Conservation (phyloP, 2,113 vertebrate species). For the Progne subis region DNA sequence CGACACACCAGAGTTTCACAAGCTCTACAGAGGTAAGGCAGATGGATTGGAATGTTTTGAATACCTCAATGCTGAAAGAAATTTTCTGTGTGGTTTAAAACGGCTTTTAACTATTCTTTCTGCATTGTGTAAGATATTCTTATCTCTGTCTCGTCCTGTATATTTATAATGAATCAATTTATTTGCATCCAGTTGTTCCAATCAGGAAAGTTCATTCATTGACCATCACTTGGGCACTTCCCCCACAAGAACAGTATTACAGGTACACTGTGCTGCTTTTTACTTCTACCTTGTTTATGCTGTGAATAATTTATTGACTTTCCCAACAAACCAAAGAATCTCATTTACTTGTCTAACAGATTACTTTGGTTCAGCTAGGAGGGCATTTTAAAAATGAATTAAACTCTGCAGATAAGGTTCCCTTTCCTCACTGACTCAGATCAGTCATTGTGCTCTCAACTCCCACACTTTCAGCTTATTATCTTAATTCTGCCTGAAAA, state of each 20-base stretch:
- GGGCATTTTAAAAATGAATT: background rate
- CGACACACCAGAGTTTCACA: constrained; percentile 90
- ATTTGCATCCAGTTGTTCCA: constrained; percentile 87
- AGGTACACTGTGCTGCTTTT: constrained; percentile 75
- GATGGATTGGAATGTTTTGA: background rate
- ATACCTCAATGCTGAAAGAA: background rate
- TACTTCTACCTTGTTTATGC: background rate
- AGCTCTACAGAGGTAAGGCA: constrained; percentile 90
- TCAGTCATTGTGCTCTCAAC: background rate
- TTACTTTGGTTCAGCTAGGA: background rate
- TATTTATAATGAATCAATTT: background rate
- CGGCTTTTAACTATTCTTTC: background rate
- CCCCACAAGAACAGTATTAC: constrained; percentile 90
- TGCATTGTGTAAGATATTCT: background rate
- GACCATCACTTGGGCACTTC: constrained; percentile 94
- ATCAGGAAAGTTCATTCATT: constrained; percentile 93
- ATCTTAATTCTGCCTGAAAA: constrained; percentile 20
- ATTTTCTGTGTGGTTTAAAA: background rate
- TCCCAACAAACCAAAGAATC: background rate
- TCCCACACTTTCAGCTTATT: background rate
- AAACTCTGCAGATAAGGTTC: background rate
- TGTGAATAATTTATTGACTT: background rate
- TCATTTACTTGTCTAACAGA: background rate
- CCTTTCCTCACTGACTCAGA: constrained; percentile 3
- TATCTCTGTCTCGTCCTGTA: background rate